Conservation (phyloP, 2,888 invertebrate species). For the Helleia helle region DNA sequence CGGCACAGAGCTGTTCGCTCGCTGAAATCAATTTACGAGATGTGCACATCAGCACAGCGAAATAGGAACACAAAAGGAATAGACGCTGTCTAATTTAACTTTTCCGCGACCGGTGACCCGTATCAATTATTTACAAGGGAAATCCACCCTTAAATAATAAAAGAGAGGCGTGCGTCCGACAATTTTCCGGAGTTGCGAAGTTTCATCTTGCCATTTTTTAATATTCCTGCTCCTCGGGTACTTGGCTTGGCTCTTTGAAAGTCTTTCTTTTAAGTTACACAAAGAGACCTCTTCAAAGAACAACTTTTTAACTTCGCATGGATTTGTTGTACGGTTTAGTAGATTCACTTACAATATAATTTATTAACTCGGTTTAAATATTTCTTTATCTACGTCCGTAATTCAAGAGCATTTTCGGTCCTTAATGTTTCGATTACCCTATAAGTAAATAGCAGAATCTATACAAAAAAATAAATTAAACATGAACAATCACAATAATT, state of each 20-base stretch:
- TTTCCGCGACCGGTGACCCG: constrained; percentile 51
- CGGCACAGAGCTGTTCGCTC: not conserved
- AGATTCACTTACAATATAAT: not conserved
- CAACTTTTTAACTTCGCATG: constrained; percentile 3
- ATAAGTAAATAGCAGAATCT: too few relatives aligned
- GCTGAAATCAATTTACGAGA: not conserved
- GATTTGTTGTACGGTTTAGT: constrained; percentile 9
- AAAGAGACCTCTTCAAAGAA: constrained; percentile 10
- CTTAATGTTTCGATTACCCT: too few relatives aligned
- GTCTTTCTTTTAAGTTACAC: constrained; percentile 20
- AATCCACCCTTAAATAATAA: constrained; percentile 59
- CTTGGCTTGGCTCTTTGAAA: constrained; percentile 21
- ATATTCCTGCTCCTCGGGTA: constrained; percentile 39
- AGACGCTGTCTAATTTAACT: constrained; percentile 52
- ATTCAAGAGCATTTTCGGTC: too few relatives aligned
- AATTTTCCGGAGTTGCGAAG: constrained; percentile 38
- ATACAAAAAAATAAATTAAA: too few relatives aligned
- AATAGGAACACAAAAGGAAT: constrained; percentile 31
- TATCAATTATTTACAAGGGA: constrained; percentile 53
- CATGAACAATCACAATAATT: too few relatives aligned
- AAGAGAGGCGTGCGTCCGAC: constrained; percentile 40
- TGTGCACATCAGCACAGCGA: constrained; percentile 31
- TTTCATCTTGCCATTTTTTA: constrained; percentile 42
- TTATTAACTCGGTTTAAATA: too few relatives aligned
- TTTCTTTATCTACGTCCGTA: too few relatives aligned